These are phyloP conservation scores for Oreochromis niloticus DNA, from an alignment of 2,113 vertebrate species.

Conservation along the genomic window DNA sequence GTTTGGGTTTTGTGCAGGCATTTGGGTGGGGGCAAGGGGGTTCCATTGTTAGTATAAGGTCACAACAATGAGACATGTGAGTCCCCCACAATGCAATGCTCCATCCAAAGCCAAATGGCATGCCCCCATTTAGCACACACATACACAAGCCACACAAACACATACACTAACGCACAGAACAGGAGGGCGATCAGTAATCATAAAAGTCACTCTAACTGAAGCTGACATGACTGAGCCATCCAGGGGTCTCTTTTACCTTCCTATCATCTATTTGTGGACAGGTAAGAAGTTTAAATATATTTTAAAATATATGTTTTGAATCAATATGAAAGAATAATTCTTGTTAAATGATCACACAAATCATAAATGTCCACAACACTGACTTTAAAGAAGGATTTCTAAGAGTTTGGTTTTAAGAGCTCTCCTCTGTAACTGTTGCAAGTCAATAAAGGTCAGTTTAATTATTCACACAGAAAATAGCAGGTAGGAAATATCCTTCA, in stretches of 20 bases:
- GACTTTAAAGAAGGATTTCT: background rate
- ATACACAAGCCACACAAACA: background rate
- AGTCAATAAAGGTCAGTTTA: background rate
- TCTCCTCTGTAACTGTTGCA: background rate
- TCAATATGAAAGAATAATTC: background rate
- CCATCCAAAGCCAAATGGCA: slow-evolving; percentile 3
- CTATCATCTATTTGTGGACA: slow-evolving; percentile 55
- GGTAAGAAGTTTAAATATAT: slow-evolving; percentile 24
- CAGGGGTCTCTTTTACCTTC: slow-evolving; percentile 49
- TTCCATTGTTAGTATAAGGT: slow-evolving; percentile 52
- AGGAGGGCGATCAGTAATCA: background rate
- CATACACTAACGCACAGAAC: background rate
- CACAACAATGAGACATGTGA: slow-evolving; percentile 57
- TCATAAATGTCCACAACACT: background rate
- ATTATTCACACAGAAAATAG: background rate
- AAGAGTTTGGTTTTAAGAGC: background rate
- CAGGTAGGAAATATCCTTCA: background rate
- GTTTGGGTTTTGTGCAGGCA: background rate
- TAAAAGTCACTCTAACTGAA: background rate
- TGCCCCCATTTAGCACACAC: slow-evolving; percentile 9
- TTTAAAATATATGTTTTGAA: background rate
- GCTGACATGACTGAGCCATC: slow-evolving; percentile 41
- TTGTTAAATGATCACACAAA: background rate
- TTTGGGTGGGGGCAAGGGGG: background rate
- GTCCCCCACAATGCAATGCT: slow-evolving; percentile 50